Conservation (phyloP, 2,113 vertebrate genomes). For the Regulus satrapa region DNA sequence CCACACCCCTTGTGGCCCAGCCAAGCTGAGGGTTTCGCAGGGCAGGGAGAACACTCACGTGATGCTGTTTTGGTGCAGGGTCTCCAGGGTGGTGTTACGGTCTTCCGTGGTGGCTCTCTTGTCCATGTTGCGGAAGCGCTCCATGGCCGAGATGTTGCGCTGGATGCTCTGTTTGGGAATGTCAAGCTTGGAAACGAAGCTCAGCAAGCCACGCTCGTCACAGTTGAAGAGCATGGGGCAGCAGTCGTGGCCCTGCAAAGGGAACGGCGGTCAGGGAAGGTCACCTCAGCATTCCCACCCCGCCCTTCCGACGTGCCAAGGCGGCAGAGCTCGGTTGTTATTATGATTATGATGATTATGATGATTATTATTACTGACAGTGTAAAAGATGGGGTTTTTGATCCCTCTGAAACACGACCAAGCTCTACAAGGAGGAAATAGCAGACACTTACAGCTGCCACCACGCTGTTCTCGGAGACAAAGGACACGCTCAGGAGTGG, state of each 20-base stretch:
- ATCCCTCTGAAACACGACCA: neutral
- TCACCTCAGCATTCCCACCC: neutral
- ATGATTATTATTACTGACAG: neutral
- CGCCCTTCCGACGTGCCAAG: too few relatives aligned
- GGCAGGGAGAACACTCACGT: constrained; percentile 81
- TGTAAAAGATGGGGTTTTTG: neutral
- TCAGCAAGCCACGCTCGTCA: constrained; percentile 87
- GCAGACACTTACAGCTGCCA: constrained; percentile 88
- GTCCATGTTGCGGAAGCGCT: constrained; percentile 99
- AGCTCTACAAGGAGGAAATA: neutral
- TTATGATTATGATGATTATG: too few relatives aligned
- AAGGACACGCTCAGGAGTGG: constrained; percentile 95
- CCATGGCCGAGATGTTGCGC: constrained; percentile 98
- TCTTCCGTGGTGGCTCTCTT: constrained; percentile 96
- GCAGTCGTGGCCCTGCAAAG: constrained; percentile 92
- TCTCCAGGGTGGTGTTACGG: constrained; percentile 94
- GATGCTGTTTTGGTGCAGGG: constrained; percentile 98
- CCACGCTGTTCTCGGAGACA: constrained; percentile 94
- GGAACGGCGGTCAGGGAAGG: neutral
- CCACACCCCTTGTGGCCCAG: accelerated
- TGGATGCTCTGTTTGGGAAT: constrained; percentile 98
- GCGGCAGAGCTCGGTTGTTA: too few relatives aligned
- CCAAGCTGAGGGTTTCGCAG: neutral
- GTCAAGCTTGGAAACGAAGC: constrained; percentile 93
- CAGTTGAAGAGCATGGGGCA: constrained; percentile 97